Evolutionary conservation across 2,888 invertebrate genomes (phyloP).

Genomic region (Galerucella pusilla): DNA sequence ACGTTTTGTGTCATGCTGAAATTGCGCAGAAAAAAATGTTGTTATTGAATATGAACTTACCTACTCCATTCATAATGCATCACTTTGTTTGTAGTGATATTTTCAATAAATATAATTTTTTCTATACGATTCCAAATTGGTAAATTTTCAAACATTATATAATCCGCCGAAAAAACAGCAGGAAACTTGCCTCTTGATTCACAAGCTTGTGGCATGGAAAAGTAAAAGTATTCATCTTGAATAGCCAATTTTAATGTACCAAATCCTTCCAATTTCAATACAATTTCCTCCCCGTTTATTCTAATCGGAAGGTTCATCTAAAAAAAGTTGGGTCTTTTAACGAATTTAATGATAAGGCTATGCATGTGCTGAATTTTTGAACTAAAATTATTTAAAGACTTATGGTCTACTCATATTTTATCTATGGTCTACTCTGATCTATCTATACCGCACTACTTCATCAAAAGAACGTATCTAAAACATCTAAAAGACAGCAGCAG

Average conservation of each 20-base stretch:
- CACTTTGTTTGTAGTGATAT: conserved; percentile 57
- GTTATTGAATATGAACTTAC: conserved; percentile 50
- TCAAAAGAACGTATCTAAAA: no score
- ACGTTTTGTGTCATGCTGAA: no score
- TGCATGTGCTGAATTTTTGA: no score
- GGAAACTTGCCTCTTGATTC: conserved; percentile 37
- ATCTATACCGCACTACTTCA: no score
- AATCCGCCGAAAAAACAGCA: conserved; percentile 59
- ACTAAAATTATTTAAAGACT: no score
- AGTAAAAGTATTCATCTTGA: conserved; percentile 7
- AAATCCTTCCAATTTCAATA: conserved; percentile 18
- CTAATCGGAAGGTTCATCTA: conserved; percentile 41
- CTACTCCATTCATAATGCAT: conserved; percentile 62
- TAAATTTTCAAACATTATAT: conserved; percentile 56
- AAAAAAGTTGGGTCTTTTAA: conserved; percentile 9
- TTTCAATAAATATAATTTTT: conserved; percentile 63
- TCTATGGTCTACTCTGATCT: no score
- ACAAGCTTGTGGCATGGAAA: conserved; percentile 28
- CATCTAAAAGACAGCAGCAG: no score
- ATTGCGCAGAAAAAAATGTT: no score
- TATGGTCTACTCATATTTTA: no score
- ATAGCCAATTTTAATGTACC: background rate
- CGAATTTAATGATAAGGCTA: background rate
- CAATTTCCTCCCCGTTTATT: conserved; percentile 15
- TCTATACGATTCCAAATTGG: conserved; percentile 57